Base-by-base conservation (phyloP, 1,140 invertebrate genomes). In the Diachasmimorpha longicaudata region DNA sequence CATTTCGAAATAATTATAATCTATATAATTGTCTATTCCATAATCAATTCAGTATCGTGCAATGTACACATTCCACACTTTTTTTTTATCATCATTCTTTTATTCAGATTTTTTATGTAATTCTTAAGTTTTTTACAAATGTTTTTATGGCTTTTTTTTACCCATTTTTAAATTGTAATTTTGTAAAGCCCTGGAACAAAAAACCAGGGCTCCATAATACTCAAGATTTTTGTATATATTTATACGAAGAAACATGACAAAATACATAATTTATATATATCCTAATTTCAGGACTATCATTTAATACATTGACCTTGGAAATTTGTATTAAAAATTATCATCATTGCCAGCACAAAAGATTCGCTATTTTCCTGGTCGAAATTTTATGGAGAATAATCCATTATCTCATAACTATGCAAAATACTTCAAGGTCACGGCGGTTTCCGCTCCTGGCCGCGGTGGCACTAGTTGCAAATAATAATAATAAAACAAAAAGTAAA, bases 211-310 rank as follows among this genome's bases (percentile, higher is more conserved):
- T 67, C 82, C 82, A 81, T 83, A 84, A 84, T 84, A 82, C 81
- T 83, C 80, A 84, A 86, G 86, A 81, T 52, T 86, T 86, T 88
- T 89, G 88, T 89, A 89, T 87, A 89, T 88, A 88, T 87, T 86
- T 86, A 88, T 86, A 88, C 83, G 75, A 78, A 85, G 78, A 82
- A 79, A 84, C 82, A 81, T 84, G 82, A 87, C 79, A 83, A 85
- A 87, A 88, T 88, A 88, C 86, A 87, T 89, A 88, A 88, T 89
- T 89, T 89, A 88, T 88, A 31, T 31, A 89, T 78, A 78, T 78
- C 70, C 68, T 78, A 78, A 72, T 72, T 16, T 78, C 48, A 42
- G 72, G 42, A 75, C 69, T 69, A 71, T 74, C 79, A 78, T 82
- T 83, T 74, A 80, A 75, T 74, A 74, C 44, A 58, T 68, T 67